Base-by-base conservation (phyloP, 2,797 vertebrate species). In the Syncerus caffer region DNA sequence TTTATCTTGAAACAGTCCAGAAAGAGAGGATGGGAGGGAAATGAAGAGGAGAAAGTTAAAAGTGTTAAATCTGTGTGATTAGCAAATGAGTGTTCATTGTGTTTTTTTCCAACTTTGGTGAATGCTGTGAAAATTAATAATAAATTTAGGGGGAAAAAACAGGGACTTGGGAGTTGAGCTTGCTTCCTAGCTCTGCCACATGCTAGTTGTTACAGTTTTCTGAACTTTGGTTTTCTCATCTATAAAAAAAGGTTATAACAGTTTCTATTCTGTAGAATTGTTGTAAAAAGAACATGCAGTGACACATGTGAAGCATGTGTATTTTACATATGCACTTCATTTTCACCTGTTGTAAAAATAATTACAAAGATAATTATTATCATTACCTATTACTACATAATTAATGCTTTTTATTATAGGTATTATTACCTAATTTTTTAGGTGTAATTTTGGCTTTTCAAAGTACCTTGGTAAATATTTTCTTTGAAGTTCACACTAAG, bases 81-180 rank as follows among this genome's bases (percentile, higher is more conserved):
- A 78, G 38, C 38, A 60, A 93, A 50, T 92, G 3, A 42, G 53
- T 42, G 19, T 53, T 92, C 47, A 31, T 42, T 90, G n/a, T 23
- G 19, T 15, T 50, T 27, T 47, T 60, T 67, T 53, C 67, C 23
- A 64, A 8, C 14, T 92, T 85, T 57, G 80, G 27, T 60, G 27
- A 92, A 55, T 95, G 15, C 14, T n/a, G 38, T 96, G 53, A 57
- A 93, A 97, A 83, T 85, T 58, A 87, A 89, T 71, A 47, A 82
- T 90, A 62, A 58, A 90, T 90, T n/a, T 19, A 51, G 34, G 38
- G 13, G 29, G 10, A 23, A 71, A 27, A 27, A 62, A 7, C 29
- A 31, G 6, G 60, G 31, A 55, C 67, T 34, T 82, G 19, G 17
- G 19, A 79, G 31, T 58, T 27, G 27, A 87, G 15, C 67, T 45